Percentiles rank a stretch among this genome's conserved stretches.
These are phyloP conservation scores for Rhineura floridana DNA, from an alignment of 2,113 vertebrate species.

Conservation along the genomic window DNA sequence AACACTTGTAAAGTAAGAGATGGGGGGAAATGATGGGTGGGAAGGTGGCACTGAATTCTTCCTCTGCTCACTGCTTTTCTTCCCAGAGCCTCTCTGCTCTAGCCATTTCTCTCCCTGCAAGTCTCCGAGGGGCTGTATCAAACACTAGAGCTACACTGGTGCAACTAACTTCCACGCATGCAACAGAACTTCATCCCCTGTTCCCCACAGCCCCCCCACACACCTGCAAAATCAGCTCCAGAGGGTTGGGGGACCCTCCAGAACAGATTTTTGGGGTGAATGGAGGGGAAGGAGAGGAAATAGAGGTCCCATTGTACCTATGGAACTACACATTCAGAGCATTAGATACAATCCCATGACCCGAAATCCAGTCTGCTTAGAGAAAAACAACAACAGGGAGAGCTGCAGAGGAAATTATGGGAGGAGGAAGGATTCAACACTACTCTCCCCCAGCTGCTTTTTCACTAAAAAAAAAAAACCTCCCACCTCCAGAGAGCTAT, in stretches of 20 bases:
- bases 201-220: no score
- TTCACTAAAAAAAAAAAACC: background rate
- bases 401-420: background rate
- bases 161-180: no score
- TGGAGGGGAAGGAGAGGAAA: no score
- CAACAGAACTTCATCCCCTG: no score
- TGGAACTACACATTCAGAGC: no score
- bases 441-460: background rate
- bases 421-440: background rate
- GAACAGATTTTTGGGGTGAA: no score
- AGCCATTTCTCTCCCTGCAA: background rate
- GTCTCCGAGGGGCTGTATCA: no score
- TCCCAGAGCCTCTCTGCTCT: background rate
- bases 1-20: background rate
- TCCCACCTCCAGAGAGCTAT: background rate
- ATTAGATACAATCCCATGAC: background rate
- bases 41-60: background rate
- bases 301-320: no score
- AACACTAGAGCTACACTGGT: no score
- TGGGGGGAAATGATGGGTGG: background rate
- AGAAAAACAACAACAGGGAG: background rate
- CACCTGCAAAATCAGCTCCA: no score
- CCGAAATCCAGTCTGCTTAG: background rate
- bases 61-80: background rate
- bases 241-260: no score